These are phyloP conservation scores for Seriola aureovittata DNA, from an alignment of 2,113 vertebrate species.

Conservation along the genomic window DNA sequence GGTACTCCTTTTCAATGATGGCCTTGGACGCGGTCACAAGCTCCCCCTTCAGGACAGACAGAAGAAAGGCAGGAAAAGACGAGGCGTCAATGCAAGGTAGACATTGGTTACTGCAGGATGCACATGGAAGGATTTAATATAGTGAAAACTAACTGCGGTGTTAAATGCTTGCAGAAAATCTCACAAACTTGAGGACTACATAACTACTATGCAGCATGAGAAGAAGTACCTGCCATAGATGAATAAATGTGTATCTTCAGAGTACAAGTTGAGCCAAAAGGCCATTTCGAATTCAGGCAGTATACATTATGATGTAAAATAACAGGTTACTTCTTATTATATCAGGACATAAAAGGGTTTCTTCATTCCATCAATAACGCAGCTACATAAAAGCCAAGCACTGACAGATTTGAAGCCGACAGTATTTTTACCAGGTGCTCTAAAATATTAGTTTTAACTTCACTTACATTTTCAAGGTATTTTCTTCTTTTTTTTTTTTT, in stretches of 20 bases:
- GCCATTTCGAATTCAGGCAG: neutral
- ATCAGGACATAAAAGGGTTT: neutral
- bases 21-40: slow-evolving; percentile 98
- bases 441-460: neutral
- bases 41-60: slow-evolving; percentile 88
- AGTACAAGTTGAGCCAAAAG: neutral
- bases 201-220: neutral
- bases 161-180: neutral
- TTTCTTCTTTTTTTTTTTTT: neutral
- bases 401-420: slow-evolving; percentile 7
- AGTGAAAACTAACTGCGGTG: neutral
- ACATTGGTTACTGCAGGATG: neutral
- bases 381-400: neutral
- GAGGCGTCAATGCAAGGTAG: neutral
- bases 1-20: slow-evolving; percentile 98
- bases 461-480: neutral
- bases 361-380: neutral
- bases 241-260: neutral
- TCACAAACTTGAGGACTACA: neutral
- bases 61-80: neutral
- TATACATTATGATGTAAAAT: neutral
- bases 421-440: neutral
- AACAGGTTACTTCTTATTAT: neutral
- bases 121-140: neutral
- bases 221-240: slow-evolving; percentile 3